Evolutionary conservation across 2,888 invertebrate species (phyloP).

Genomic region (Xanthia togata): DNA sequence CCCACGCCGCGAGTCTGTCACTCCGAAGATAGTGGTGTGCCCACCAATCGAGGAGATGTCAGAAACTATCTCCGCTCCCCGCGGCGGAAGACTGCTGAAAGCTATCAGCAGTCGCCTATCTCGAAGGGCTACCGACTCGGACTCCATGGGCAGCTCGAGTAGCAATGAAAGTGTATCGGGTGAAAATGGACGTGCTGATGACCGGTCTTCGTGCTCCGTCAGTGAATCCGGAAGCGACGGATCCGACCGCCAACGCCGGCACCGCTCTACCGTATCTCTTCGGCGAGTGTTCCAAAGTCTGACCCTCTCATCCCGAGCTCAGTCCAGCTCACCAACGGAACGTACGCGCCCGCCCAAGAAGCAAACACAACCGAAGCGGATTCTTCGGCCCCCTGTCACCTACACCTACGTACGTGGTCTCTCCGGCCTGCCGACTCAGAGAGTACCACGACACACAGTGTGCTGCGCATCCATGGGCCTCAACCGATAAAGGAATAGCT

Average conservation of each 20-base stretch:
- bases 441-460: constrained; percentile 92
- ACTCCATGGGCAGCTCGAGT: constrained; percentile 86
- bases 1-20: constrained; percentile 78
- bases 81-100: constrained; percentile 92
- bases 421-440: constrained; percentile 95
- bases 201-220: constrained; percentile 89
- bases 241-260: constrained; percentile 87
- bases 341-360: constrained; percentile 88
- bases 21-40: constrained; percentile 88
- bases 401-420: constrained; percentile 95
- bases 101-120: constrained; percentile 92
- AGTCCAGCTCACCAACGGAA: constrained; percentile 91
- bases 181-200: constrained; percentile 80
- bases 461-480: constrained; percentile 80
- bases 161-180: constrained; percentile 86
- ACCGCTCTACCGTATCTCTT: constrained; percentile 92
- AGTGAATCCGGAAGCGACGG: constrained; percentile 92
- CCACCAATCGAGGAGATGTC: constrained; percentile 89
- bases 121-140: constrained; percentile 85
- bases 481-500: constrained; percentile 79
- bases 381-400: constrained; percentile 94
- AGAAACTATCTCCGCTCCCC: constrained; percentile 89
- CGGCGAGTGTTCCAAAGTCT: constrained; percentile 94
- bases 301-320: constrained; percentile 91
- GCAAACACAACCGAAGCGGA: constrained; percentile 93